Base-by-base conservation (phyloP, 1,140 invertebrate species). In the Uloborus diversus region DNA sequence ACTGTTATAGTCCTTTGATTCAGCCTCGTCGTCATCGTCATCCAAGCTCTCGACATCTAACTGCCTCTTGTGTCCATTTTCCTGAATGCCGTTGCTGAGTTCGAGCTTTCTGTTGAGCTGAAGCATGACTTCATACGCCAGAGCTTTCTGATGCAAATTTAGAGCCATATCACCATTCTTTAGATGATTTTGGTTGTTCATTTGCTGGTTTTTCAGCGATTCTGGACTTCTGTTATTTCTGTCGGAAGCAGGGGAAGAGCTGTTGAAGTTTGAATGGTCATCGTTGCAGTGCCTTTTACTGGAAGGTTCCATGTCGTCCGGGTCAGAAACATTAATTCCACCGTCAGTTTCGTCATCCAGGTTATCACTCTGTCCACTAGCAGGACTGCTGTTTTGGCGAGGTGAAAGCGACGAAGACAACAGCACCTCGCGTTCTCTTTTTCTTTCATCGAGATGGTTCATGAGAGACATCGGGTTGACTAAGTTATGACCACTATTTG, bases 401-500 rank as follows among this genome's bases (percentile, higher is more conserved):
- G 76, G 76, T 17, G 76, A 79, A 27, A 66, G 49, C 17, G 76
- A 79, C 7, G 64, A n/a, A 11, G 76, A 33, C 64, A 79, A 59
- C 3, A 79, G 35, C 14, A 25, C 25, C 14, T 79, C 65, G 11
- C 76, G 17, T 1, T 79, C 76, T 27, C 73, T 30, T 57, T 78
- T 78, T n/a, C 51, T 49, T 1, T 66, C 62, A 4, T 78, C 64
- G 7, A 65, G 9, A 30, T 32, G 49, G 30, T 42, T 78, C 51
- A 78, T 78, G 1, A 78, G 61, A 14, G 61, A 42, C 73, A 78
- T 78, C 42, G 73, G 51, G 9, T 66, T 66, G 3, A 56, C 37
- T 13, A 28, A 25, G 57, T 35, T 75, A 28, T 66, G 61, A 20
- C 73, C 64, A 33, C 76, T 79, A 25, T 69, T 79, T 14, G 92